phyloP scores from a whole-genome alignment of 2,113 vertebrate genomes.

The Neomonachus schauinslandi region DNA sequence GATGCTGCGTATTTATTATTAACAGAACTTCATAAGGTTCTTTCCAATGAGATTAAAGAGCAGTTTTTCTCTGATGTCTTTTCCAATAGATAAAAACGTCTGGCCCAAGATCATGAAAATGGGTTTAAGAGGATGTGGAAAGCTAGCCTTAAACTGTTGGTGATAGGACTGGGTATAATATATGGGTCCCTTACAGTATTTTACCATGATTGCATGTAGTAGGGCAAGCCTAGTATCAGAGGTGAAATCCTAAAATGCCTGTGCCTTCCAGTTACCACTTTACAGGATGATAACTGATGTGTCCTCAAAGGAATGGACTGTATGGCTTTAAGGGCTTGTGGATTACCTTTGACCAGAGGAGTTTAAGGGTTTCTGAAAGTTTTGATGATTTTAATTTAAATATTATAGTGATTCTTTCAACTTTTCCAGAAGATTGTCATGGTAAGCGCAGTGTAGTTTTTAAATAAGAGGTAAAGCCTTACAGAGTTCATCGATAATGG shows the following conservation, averaged over 20 bases:
- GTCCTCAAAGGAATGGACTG: neutral
- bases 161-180: neutral
- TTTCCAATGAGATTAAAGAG: neutral
- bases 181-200: neutral
- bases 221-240: neutral
- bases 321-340: neutral
- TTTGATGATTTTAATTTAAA: neutral
- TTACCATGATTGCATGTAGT: neutral
- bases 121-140: neutral
- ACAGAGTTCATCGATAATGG: neutral
- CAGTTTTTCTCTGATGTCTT: constrained; percentile 15
- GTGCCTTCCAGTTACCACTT: neutral
- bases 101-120: neutral
- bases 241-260: neutral
- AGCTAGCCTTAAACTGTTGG: neutral
- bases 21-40: neutral
- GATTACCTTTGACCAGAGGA: neutral
- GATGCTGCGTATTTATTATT: neutral
- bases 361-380: neutral
- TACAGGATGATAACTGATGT: neutral
- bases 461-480: neutral
- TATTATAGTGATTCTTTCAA: neutral
- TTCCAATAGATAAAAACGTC: neutral
- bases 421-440: neutral
- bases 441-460: neutral